These are phyloP conservation scores for Oligia fasciuncula DNA, from an alignment of 2,888 invertebrate genomes.

Conservation along the genomic window DNA sequence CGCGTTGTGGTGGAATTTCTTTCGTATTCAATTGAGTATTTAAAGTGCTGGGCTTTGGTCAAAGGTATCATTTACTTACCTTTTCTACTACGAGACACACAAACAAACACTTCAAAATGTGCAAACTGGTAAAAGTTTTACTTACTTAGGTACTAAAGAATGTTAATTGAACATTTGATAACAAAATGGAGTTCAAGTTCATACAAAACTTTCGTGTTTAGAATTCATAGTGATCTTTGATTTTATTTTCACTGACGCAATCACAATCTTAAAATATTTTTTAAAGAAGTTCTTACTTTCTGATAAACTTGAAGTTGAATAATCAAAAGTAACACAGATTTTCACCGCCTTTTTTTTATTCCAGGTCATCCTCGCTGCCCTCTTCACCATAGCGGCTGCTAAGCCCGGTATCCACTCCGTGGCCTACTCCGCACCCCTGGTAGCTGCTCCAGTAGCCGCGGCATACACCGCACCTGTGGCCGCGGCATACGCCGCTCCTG, in stretches of 20 bases:
- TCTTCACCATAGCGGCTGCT: slow-evolving; percentile 82
- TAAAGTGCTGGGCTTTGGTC: slow-evolving; percentile 71
- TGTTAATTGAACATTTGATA: slow-evolving; percentile 4
- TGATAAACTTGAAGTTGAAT: background rate
- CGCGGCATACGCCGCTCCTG: slow-evolving; percentile 71
- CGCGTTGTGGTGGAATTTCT: slow-evolving; percentile 78
- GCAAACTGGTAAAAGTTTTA: slow-evolving; percentile 82
- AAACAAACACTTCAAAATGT: slow-evolving; percentile 81
- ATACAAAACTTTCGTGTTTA: background rate
- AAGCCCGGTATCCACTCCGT: slow-evolving; percentile 84
- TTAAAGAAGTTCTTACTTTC: background rate
- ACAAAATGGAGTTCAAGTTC: slow-evolving; percentile 13
- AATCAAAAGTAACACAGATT: background rate
- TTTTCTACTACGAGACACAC: slow-evolving; percentile 66
- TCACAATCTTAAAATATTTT: background rate
- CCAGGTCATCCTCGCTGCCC: slow-evolving; percentile 81
- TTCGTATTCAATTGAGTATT: slow-evolving; percentile 75
- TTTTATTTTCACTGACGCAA: background rate
- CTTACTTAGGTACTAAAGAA: slow-evolving; percentile 1
- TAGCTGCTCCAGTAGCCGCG: slow-evolving; percentile 63
- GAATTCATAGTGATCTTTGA: slow-evolving; percentile 5
- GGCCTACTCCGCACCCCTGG: slow-evolving; percentile 71
- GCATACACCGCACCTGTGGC: slow-evolving; percentile 68
- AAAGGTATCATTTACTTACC: slow-evolving; percentile 75
- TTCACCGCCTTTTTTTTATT: slow-evolving; percentile 17